Conservation (phyloP, 1,140 invertebrate species). For the Hypothenemus hampei region DNA sequence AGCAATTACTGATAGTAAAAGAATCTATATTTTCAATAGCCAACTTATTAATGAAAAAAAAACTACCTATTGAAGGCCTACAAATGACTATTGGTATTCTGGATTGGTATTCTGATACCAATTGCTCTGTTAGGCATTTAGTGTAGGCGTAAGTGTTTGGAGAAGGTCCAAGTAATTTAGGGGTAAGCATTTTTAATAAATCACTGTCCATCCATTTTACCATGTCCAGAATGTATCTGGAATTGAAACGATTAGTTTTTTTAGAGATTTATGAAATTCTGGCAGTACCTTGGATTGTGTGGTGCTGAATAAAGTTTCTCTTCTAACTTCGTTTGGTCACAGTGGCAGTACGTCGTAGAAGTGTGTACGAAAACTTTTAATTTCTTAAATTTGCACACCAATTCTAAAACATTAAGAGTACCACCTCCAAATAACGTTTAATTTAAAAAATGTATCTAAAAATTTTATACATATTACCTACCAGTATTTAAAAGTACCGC, state of each 20-base stretch:
- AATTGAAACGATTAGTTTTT: background rate
- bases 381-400: conserved; percentile 43
- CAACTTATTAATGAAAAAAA: conserved; percentile 1
- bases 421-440: conserved; percentile 41
- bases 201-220: conserved; percentile 73
- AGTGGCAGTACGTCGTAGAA: conserved; percentile 79
- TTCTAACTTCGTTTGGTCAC: conserved; percentile 61
- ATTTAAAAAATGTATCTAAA: background rate
- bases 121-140: conserved; percentile 67
- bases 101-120: conserved; percentile 56
- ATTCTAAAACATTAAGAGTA: conserved; percentile 46
- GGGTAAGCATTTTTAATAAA: conserved; percentile 64
- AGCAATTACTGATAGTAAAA: conserved; percentile 55
- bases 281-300: conserved; percentile 59
- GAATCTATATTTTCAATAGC: no score
- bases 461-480: background rate
- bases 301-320: conserved; percentile 63
- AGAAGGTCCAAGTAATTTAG: conserved; percentile 66
- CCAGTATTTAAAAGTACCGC: conserved; percentile 51
- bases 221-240: conserved; percentile 58
- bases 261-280: background rate
- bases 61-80: conserved; percentile 69
- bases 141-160: conserved; percentile 80
- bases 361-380: conserved; percentile 63
- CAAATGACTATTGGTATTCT: conserved; percentile 64